Base-by-base conservation (phyloP, 2,797 vertebrate species). In the Sebastes hubbsi region DNA sequence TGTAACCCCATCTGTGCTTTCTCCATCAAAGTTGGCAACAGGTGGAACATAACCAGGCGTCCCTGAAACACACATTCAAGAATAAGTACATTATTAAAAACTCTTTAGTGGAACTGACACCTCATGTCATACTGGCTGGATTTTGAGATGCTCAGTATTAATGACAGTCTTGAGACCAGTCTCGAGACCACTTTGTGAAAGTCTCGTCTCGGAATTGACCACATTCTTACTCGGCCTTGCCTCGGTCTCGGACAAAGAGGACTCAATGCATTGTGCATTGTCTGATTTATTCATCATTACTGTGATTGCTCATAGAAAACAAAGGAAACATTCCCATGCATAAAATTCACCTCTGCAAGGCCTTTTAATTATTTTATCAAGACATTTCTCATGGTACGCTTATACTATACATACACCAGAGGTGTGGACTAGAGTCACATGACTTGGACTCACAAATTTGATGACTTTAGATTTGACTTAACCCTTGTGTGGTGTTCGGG, bases 1-100 rank as follows among this genome's bases (percentile, higher is more conserved):
- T 2, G 87, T 38, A 2, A 92, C 79, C 0, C 81, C 86, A n/a
- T 97, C 97, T 1, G 87, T 52, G 80, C 85, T 91, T 77, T 98
- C 98, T 65, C 94, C 96, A 77, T 99, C 98, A 94, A 99, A 99
- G 86, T 96, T 95, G 80, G 97, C 97, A 59, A 95, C 92, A 69
- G 97, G 97, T 81, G 98, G 98, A 62, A 95, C 84, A 77, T 95
- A 99, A 22, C 97, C 96, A 71, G 97, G 95, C 11, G 94, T 96
- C 71, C 81, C 98, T 99, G 90, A 85, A 95, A 95, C 29, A 92
- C 22, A 89, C 52, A 46, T 18, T 2, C 3, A 75, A 59, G 5
- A 36, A 24, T 59, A 58, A 25, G 11, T 20, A 18, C 2, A 20
- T 62, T 2, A 69, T 49, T 32, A 29, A 0, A 6, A 69, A 30